phyloP scores from a whole-genome alignment of 2,113 vertebrate genomes.

The Mastomys natalensis region DNA sequence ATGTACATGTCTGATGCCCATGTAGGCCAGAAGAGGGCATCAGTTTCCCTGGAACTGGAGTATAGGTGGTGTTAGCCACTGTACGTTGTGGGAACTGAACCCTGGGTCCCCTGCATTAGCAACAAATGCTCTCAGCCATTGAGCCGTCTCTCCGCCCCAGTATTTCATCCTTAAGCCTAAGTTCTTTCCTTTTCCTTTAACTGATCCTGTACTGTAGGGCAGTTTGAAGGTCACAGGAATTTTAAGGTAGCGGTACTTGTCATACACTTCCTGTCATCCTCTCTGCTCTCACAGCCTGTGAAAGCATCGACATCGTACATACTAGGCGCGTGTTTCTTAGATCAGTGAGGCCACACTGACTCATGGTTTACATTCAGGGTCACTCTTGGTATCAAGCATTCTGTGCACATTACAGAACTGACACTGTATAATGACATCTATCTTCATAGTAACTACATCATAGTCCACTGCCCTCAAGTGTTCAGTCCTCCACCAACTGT shows the following conservation, averaged over 20 bases:
- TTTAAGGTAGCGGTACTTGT: background rate
- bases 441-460: conserved; percentile 15
- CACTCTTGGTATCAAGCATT: background rate
- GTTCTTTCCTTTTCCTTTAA: background rate
- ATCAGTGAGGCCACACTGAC: background rate
- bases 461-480: conserved; percentile 9
- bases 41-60: too few relatives aligned
- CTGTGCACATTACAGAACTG: background rate
- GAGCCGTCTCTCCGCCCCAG: background rate
- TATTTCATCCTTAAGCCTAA: background rate
- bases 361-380: background rate
- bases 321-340: background rate
- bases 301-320: background rate
- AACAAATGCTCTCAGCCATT: background rate
- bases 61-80: background rate
- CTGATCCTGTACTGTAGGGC: background rate
- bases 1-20: background rate
- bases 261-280: background rate
- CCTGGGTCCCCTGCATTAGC: background rate
- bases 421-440: background rate
- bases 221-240: conserved; percentile 36
- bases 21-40: background rate
- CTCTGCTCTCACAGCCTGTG: too few relatives aligned
- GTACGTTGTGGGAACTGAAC: background rate
- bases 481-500: background rate